Conservation (phyloP, 2,113 vertebrate species). For the Strigops habroptila region DNA sequence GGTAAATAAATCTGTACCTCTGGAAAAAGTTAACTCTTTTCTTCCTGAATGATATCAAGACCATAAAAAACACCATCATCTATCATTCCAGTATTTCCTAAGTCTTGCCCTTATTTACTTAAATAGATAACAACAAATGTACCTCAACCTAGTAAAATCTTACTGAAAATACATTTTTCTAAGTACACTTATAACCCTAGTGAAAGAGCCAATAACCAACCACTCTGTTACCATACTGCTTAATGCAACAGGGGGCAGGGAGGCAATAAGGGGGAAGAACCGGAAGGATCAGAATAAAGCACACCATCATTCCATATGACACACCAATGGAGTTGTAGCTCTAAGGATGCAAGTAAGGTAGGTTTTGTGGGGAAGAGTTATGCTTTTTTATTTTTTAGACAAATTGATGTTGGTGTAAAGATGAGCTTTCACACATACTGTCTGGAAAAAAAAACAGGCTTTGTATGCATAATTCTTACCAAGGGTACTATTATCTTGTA, state of each 20-base stretch:
- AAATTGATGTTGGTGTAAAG: not conserved
- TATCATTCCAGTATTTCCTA: not conserved
- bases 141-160: not conserved
- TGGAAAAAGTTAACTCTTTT: not conserved
- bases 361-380: not conserved
- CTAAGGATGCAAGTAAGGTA: not conserved
- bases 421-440: not conserved
- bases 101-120: not conserved
- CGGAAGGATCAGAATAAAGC: not conserved
- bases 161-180: not conserved
- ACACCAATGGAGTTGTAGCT: not conserved
- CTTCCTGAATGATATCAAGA: not conserved
- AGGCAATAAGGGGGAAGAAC: not conserved
- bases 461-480: not conserved
- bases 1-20: not conserved
- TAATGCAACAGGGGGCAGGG: not conserved
- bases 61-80: not conserved
- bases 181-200: not conserved
- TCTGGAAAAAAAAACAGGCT: not conserved
- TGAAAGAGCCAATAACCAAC: not conserved
- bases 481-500: not conserved
- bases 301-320: not conserved
- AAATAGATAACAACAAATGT: not conserved
- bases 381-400: not conserved
- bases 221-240: not conserved